Conservation (phyloP, 1,140 invertebrate species). For the Drosophila littoralis region DNA sequence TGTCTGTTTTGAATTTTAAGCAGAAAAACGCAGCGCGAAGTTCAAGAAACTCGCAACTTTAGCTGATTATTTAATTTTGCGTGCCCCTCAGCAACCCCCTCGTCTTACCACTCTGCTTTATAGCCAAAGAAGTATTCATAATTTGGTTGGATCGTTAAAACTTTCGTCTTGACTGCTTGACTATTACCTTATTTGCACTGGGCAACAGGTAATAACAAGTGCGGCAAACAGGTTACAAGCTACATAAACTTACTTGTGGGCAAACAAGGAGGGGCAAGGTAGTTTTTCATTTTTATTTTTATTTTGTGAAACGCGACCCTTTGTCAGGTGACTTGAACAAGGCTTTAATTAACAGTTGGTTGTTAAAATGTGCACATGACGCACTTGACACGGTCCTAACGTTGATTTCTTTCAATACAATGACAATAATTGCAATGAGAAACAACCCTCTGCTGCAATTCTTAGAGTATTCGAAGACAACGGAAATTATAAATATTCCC, state of each 20-base stretch:
- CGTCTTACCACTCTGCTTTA: neutral
- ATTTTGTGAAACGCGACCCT: conserved; percentile 32
- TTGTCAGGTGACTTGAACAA: conserved; percentile 33
- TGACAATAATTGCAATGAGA: neutral
- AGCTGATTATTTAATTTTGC: conserved; percentile 44
- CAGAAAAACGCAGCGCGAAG: conserved; percentile 21
- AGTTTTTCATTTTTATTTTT: neutral
- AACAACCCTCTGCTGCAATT: neutral
- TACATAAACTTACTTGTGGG: neutral
- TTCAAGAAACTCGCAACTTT: conserved; percentile 46
- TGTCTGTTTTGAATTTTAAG: conserved; percentile 39
- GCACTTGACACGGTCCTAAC: conserved; percentile 15
- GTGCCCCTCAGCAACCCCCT: neutral
- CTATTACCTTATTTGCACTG: conserved; percentile 23
- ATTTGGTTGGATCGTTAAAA: conserved; percentile 30
- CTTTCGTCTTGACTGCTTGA: conserved; percentile 40
- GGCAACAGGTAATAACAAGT: conserved; percentile 41
- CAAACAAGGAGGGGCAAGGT: neutral
- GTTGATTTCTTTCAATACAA: neutral
- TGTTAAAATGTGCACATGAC: conserved; percentile 30
- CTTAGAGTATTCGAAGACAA: neutral
- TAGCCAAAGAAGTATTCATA: conserved; percentile 37
- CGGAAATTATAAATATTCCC: neutral
- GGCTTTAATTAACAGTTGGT: conserved; percentile 33
- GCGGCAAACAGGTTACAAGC: conserved; percentile 37